phyloP scores from a whole-genome alignment of 2,113 vertebrate species.

The Caracal caracal region DNA sequence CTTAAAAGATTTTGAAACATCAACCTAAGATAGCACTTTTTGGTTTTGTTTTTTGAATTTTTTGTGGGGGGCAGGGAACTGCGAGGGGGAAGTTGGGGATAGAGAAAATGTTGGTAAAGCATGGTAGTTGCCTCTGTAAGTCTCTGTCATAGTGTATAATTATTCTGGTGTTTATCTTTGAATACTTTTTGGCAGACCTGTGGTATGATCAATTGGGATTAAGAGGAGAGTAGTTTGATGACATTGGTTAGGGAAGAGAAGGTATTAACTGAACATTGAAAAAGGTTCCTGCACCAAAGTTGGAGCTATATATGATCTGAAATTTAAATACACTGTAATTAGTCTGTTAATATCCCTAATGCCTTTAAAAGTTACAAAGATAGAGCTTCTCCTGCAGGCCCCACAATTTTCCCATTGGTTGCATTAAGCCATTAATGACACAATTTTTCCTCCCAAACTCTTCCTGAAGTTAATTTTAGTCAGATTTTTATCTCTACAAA shows the following conservation, averaged over 20 bases:
- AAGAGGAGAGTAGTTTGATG: slow-evolving; percentile 1
- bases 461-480: slow-evolving; percentile 15
- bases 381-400: not conserved
- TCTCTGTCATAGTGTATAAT: not conserved
- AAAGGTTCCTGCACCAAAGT: not conserved
- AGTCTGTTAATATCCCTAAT: not conserved
- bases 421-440: slow-evolving; percentile 35
- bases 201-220: not conserved
- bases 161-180: slow-evolving; percentile 40
- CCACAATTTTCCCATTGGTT: not conserved
- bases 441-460: not conserved
- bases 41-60: not conserved
- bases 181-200: slow-evolving; percentile 6
- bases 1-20: slow-evolving; percentile 46
- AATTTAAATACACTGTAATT: not conserved
- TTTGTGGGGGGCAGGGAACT: not conserved
- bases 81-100: not conserved
- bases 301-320: slow-evolving; percentile 27
- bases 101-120: not conserved
- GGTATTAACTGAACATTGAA: not conserved
- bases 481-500: slow-evolving; percentile 25
- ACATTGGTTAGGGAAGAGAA: not conserved
- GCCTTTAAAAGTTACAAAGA: not conserved
- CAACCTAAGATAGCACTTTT: not conserved
- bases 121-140: not conserved